These are phyloP conservation scores for Onychorhynchus coronatus DNA, from an alignment of 2,113 vertebrate species.

Conservation along the genomic window DNA sequence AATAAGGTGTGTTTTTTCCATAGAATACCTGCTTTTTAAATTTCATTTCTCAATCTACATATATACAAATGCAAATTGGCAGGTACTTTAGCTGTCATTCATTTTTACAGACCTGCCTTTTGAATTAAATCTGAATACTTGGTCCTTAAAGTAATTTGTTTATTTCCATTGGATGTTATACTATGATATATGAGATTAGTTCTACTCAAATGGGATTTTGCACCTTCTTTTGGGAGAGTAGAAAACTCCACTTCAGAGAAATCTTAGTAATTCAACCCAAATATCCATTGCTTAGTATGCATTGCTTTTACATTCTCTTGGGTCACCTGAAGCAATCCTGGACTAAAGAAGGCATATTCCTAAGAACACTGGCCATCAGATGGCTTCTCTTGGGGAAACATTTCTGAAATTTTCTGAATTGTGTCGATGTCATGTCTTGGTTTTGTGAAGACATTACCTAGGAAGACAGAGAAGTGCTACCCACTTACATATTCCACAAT, in stretches of 20 bases:
- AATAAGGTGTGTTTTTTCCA: neutral
- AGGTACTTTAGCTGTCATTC: neutral
- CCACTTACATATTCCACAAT: neutral
- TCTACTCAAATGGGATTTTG: neutral
- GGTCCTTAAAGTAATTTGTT: neutral
- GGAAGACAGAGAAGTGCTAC: neutral
- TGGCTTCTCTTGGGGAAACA: neutral
- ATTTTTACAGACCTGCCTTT: neutral
- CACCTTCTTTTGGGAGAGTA: neutral
- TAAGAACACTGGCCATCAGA: neutral
- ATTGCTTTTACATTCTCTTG: neutral
- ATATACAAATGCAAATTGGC: neutral
- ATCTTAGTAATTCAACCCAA: neutral
- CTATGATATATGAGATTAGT: neutral
- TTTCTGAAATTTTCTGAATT: neutral
- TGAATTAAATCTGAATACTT: neutral
- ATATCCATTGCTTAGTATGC: neutral
- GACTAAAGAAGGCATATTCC: neutral
- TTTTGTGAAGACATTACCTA: neutral
- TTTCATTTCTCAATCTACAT: neutral
- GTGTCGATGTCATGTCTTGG: neutral
- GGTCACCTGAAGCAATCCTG: neutral
- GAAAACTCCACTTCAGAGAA: neutral
- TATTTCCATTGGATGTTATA: neutral
- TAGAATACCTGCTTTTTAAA: neutral